Evolutionary conservation across 2,113 vertebrate species (phyloP).

Genomic region (Fregetta grallaria): DNA sequence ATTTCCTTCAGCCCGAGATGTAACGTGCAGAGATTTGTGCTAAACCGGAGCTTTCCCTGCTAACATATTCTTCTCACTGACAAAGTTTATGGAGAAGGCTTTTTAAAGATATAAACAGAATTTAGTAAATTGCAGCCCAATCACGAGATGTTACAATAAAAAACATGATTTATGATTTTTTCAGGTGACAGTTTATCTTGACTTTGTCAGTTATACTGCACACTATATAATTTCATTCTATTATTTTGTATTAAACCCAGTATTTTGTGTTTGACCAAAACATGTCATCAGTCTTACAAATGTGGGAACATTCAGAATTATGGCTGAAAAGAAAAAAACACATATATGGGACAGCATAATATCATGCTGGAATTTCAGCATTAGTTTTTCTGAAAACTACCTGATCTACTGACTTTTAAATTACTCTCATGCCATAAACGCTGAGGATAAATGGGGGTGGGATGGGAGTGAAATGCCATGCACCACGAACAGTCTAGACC

Average conservation of each 20-base stretch:
- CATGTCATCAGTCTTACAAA: conserved; percentile 1
- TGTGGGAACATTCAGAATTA: background rate
- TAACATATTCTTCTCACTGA: background rate
- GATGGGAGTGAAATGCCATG: background rate
- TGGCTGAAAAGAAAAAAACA: background rate
- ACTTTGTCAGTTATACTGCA: conserved; percentile 23
- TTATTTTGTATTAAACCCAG: conserved; percentile 17
- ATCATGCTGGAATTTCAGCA: background rate
- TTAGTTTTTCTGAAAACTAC: background rate
- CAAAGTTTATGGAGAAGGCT: background rate
- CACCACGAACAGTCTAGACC: background rate
- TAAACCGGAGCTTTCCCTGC: background rate
- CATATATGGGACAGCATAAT: background rate
- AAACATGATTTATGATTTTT: background rate
- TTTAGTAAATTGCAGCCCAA: background rate
- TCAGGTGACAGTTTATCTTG: background rate
- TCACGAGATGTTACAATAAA: background rate
- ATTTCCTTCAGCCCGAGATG: background rate
- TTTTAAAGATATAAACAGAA: conserved; percentile 3
- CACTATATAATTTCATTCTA: background rate
- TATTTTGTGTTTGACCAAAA: conserved; percentile 37
- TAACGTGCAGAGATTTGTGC: background rate
- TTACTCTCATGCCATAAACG: background rate
- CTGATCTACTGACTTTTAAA: background rate
- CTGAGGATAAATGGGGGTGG: background rate